Conservation (phyloP, 2,888 invertebrate species). For the Orthosia cruda region DNA sequence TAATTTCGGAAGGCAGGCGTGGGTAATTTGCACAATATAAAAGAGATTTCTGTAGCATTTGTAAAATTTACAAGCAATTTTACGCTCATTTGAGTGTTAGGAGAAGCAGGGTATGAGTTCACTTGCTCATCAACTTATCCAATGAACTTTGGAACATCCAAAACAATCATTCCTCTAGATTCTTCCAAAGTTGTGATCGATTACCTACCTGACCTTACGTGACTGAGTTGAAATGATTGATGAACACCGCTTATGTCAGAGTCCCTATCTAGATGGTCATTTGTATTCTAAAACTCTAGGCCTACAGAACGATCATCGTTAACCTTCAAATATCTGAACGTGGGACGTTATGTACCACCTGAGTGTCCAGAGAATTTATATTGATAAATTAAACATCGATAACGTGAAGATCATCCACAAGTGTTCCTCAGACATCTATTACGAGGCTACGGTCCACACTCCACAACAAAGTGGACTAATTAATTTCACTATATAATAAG, state of each 20-base stretch:
- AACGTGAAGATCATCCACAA: conserved; percentile 30
- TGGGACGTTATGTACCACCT: conserved; percentile 29
- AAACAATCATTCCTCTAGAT: neutral
- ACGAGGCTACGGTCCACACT: neutral
- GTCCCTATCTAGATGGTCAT: conserved; percentile 28
- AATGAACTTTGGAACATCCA: neutral
- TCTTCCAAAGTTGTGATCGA: neutral
- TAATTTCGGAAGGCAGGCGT: conserved; percentile 49
- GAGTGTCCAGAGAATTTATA: conserved; percentile 54
- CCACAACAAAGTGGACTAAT: neutral
- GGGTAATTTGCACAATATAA: conserved; percentile 51
- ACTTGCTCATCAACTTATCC: neutral
- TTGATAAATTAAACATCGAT: conserved; percentile 48
- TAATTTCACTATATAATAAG: neutral
- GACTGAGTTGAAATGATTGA: neutral
- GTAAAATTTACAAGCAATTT: conserved; percentile 39
- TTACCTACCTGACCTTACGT: neutral
- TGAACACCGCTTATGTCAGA: neutral
- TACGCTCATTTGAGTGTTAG: conserved; percentile 26
- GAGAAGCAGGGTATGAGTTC: neutral
- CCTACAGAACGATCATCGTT: conserved; percentile 35
- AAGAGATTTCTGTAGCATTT: conserved; percentile 51
- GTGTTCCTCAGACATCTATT: conserved; percentile 11
- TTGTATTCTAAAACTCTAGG: conserved; percentile 54
- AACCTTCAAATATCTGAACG: conserved; percentile 60